Evolutionary conservation across 2,888 invertebrate genomes (phyloP).

Genomic region (Timandra comae): DNA sequence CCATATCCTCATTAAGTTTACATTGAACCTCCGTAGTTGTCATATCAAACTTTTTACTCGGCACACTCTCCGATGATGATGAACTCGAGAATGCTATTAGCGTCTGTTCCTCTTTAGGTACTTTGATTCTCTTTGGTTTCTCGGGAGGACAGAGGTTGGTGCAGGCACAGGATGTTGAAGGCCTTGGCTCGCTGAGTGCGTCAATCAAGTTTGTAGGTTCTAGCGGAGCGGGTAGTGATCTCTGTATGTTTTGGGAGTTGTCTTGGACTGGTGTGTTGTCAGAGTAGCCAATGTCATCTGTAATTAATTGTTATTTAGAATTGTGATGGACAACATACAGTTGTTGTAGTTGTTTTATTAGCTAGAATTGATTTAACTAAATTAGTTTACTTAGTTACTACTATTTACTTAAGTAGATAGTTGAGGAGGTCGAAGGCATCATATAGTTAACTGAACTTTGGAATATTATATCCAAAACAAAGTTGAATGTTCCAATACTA

Average conservation of each 20-base stretch:
- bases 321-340: too few relatives aligned
- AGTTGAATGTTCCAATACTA: too few relatives aligned
- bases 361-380: too few relatives aligned
- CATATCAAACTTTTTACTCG: constrained; percentile 21
- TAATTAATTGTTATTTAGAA: constrained; percentile 11
- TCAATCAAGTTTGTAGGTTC: constrained; percentile 47
- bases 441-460: too few relatives aligned
- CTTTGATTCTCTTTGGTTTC: constrained; percentile 30
- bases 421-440: too few relatives aligned
- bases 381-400: too few relatives aligned
- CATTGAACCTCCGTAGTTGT: constrained; percentile 36
- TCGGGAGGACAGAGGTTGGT: constrained; percentile 38
- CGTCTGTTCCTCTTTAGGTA: constrained; percentile 39
- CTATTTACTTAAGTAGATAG: too few relatives aligned
- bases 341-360: too few relatives aligned
- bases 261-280: constrained; percentile 52
- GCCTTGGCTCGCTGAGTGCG: constrained; percentile 46
- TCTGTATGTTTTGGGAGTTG: constrained; percentile 6
- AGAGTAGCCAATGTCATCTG: constrained; percentile 35
- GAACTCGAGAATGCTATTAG: constrained; percentile 56
- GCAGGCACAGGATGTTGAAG: constrained; percentile 43
- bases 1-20: constrained; percentile 25
- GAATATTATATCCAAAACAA: too few relatives aligned
- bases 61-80: constrained; percentile 54
- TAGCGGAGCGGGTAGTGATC: not conserved